These are phyloP conservation scores for Bathynomus jamesi DNA, from an alignment of 1,140 invertebrate genomes.

Conservation along the genomic window DNA sequence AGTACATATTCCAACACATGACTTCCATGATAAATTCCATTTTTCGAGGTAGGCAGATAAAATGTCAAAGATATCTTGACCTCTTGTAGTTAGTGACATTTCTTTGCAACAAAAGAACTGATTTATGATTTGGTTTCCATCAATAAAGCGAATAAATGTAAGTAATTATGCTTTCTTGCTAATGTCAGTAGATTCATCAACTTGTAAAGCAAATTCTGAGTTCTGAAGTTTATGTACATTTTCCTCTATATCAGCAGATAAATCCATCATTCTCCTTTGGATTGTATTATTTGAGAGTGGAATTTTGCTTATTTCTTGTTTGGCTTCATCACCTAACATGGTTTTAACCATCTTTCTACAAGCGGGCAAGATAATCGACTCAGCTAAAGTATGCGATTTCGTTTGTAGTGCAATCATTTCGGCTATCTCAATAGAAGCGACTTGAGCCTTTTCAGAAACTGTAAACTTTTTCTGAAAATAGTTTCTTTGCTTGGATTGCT, in stretches of 20 bases:
- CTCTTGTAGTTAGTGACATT: slow-evolving; percentile 5
- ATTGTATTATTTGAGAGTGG: slow-evolving; percentile 17
- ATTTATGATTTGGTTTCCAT: too few species aligned
- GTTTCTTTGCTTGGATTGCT: neutral
- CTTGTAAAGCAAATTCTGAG: slow-evolving; percentile 4
- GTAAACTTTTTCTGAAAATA: slow-evolving; percentile 17
- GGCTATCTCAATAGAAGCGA: slow-evolving; percentile 14
- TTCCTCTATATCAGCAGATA: slow-evolving; percentile 2
- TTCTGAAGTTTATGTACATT: neutral
- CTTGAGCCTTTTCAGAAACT: slow-evolving; percentile 13
- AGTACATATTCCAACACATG: slow-evolving; percentile 10
- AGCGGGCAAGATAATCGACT: slow-evolving; percentile 1
- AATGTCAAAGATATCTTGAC: slow-evolving; percentile 16
- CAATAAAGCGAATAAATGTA: too few species aligned
- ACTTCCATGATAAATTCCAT: neutral
- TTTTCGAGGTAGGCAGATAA: slow-evolving; percentile 8
- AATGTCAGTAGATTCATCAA: slow-evolving; percentile 10
- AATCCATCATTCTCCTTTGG: too few species aligned
- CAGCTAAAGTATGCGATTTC: slow-evolving; percentile 8
- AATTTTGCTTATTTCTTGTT: slow-evolving; percentile 10
- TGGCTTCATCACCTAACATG: neutral
- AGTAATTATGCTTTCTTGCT: too few species aligned
- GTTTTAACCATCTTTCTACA: too few species aligned
- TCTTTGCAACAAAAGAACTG: slow-evolving; percentile 4
- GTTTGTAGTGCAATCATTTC: slow-evolving; percentile 8